Evolutionary conservation across 2,113 vertebrate genomes (phyloP).

Genomic region (Todiramphus chloris): DNA sequence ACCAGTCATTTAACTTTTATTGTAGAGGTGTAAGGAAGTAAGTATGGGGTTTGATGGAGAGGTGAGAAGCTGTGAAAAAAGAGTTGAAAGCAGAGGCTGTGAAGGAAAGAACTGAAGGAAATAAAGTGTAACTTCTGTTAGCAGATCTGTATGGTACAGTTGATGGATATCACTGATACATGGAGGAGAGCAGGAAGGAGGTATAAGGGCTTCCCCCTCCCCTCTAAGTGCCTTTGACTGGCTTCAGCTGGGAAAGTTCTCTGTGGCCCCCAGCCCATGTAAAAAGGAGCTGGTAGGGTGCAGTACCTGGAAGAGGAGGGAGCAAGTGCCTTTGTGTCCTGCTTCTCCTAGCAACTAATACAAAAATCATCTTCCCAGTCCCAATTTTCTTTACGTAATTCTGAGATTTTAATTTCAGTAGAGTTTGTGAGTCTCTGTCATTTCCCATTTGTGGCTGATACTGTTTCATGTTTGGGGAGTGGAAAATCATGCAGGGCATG

Average conservation of each 20-base stretch:
- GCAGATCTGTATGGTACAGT: not conserved
- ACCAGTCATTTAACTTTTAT: not conserved
- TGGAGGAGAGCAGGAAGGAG: not conserved
- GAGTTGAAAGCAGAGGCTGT: not conserved
- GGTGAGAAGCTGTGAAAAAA: not conserved
- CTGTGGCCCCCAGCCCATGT: fast-evolving
- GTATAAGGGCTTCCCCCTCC: not conserved
- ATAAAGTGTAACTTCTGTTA: not conserved
- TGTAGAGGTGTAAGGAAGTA: not conserved
- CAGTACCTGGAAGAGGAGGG: not conserved
- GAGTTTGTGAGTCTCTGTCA: not conserved
- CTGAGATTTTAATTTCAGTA: not conserved
- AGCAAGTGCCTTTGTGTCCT: fast-evolving
- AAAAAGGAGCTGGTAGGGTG: not conserved
- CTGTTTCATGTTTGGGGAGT: not conserved
- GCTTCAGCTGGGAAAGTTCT: not conserved
- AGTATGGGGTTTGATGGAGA: not conserved
- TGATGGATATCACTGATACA: not conserved
- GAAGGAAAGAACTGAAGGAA: not conserved
- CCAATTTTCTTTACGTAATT: not conserved
- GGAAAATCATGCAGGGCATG: not conserved
- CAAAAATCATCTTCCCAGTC: not conserved
- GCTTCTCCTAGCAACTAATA: not conserved
- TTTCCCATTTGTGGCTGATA: not conserved
- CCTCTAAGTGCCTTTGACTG: not conserved